Base-by-base conservation (phyloP, 1,140 invertebrate species). In the Pachyrhynchus sulphureomaculatus region DNA sequence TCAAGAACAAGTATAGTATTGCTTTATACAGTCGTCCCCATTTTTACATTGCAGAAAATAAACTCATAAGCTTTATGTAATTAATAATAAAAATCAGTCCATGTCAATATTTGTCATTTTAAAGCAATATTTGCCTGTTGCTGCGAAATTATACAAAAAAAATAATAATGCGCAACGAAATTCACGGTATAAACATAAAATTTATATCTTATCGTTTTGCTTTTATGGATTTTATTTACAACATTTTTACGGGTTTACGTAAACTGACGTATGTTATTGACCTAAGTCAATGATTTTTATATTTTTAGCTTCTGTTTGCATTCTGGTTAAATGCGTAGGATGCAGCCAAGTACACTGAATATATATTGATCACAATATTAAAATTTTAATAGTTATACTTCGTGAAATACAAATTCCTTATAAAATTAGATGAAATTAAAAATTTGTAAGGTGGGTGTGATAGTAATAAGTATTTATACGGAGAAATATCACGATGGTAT, bases 231-330 rank as follows among this genome's bases (percentile, higher is more conserved):
- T 8, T 45, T 45, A 45, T 45, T 45, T 45, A 45, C 42, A 45
- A 45, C 23, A 45, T 45, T 45, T 45, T 45, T 45, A 45, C 21
- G 42, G 20, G 23, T 45, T 23, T 45, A 45, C 42, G 42, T 20
- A 23, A 45, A 45, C 15, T 45, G 42, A 45, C 42, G 42, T 24
- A 21, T 45, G 42, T 24, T 45, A 45, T 45, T 45, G 42, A 45
- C 42, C 42, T 45, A 45, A 45, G 42, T 45, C 42, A 45, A 45
- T 45, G 21, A 15, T 45, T 45, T 45, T 24, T n/a, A 45, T 45
- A 45, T 45, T 45, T 45, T 45, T 45, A 45, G 42, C 18, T 45
- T 20, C 42, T 45, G 42, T 45, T 45, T 45, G 42, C 21, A 45
- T 15, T 45, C 42, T 26, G 18, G 42, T 5, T 24, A 24, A n/a